These are phyloP conservation scores for Metopolophium dirhodum DNA, from an alignment of 1,140 invertebrate species.

Conservation along the genomic window DNA sequence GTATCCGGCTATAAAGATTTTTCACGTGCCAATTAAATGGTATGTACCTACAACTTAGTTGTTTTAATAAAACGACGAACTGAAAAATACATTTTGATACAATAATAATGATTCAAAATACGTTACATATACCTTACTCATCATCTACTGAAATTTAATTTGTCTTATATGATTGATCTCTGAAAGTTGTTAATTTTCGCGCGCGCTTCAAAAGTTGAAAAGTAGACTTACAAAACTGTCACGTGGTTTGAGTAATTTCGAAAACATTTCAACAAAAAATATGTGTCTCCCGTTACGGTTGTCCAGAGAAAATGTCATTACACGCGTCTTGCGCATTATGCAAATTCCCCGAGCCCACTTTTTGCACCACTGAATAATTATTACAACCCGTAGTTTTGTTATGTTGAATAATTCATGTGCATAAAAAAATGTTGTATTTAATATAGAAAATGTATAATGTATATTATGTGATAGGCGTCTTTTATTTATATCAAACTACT, in stretches of 20 bases:
- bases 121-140: too few relatives aligned
- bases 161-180: not conserved
- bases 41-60: too few relatives aligned
- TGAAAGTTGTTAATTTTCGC: not conserved
- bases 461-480: not conserved
- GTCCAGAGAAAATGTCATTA: not conserved
- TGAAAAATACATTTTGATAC: too few relatives aligned
- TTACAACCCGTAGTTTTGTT: not conserved
- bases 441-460: not conserved
- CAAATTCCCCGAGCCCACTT: not conserved
- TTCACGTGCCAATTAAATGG: too few relatives aligned
- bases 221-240: not conserved
- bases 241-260: not conserved
- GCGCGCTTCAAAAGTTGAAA: not conserved
- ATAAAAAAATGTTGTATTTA: not conserved
- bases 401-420: conserved; percentile 12
- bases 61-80: too few relatives aligned
- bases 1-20: too few relatives aligned
- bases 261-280: not conserved
- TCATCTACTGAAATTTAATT: too few relatives aligned
- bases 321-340: not conserved
- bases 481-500: not conserved
- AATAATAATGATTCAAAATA: too few relatives aligned
- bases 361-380: conserved; percentile 25
- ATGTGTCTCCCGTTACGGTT: not conserved